Evolutionary conservation across 2,888 invertebrate genomes (phyloP), one percentile per base, ranked within the genome.

Genomic region (Thumatha senex): DNA sequence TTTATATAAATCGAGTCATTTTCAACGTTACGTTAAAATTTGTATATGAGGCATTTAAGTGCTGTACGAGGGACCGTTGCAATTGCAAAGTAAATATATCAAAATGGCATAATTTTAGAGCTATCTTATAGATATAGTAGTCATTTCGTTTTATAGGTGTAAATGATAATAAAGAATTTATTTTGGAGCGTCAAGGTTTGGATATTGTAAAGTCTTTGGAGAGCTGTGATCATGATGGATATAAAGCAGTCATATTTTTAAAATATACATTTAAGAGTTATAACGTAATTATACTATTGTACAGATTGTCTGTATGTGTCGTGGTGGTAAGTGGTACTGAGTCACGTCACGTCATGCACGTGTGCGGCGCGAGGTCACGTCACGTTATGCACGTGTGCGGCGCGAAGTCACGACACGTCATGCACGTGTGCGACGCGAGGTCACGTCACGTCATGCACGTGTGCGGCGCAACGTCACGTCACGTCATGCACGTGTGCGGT

Each of bases 191-290:
- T 86, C 85, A 81, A 67, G 87, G 85, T 85, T 82, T 75, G 89
- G 85, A 86, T 86, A 86, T 83, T 82, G 90, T 84, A 85, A 88
- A 84, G 90, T 89, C 89, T 89, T 85, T 80, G 90, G 90, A 87
- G 85, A 86, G 90, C 90, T 91, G 90, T 91, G 90, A 91, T 91
- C 83, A 84, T 78, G 90, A 89, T 81, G 90, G 90, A 87, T 89
- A 88, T 86, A 89, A 89, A 82, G 86, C 87, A 91, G 90, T 91
- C 90, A 91, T 91, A 91, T 91, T 89, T 91, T 90, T 90, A 87
- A 80, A 90, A 86, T 89, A 88, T 83, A 85, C 78, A 81, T 81
- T 74, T 89, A 90, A 89, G 90, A 85, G 84, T 89, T 88, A 87
- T 82, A 81, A 86, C 84, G 87, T 89, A 88, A 86, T 83, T 78